Base-by-base conservation (phyloP, 1,140 invertebrate genomes). In the Drosophila sp. region DNA sequence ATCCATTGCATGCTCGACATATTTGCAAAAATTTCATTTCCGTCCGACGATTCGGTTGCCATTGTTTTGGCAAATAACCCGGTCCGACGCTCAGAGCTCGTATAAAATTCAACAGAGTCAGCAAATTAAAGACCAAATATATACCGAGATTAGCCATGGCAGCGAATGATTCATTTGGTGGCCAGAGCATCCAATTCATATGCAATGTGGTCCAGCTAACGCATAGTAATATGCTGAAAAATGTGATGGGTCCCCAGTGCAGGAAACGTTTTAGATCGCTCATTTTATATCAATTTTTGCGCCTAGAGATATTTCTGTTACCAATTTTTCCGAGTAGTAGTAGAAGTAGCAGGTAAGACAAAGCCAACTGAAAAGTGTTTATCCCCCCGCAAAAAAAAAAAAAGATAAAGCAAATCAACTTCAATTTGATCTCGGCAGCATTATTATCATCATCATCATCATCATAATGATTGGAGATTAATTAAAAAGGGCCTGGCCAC, bases 1-100 rank as follows among this genome's bases (percentile, higher is more conserved):
- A 99, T 1, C 97, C 97, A 83, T 97, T 92, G 91, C 98, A 99
- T 23, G 95, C 93, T 64, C 93, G 92, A 93, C 98, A 99, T 90
- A 93, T 98, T 87, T 99, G 98, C 66, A 99, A 92, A 81, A 94
- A 74, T 25, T 72, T 40, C 0, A 47, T 10, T 2, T 80, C 63
- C 11, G 35, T 29, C 6, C 2, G 1, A 0, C 40, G 4, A 0
- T 29, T 0, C 0, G 82, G 82, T 0, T 44, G 35, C 82, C 82
- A 85, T 1, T 65, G 29, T 0, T 11, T 30, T 0, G 74, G 82
- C 4, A 85, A n/a, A 0, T 66, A 33, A 0, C 82, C 82, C 1
- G 82, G 79, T 4, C 82, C 82, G 25, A 44, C 44, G 25, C 75
- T 10, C 6, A 86, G 8, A 1, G 78, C 30, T 7, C 41, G 33